Percentiles rank a stretch among this genome's conserved stretches.
These are phyloP conservation scores for Yponomeuta evonymella DNA, from an alignment of 2,888 invertebrate genomes.

Conservation along the genomic window DNA sequence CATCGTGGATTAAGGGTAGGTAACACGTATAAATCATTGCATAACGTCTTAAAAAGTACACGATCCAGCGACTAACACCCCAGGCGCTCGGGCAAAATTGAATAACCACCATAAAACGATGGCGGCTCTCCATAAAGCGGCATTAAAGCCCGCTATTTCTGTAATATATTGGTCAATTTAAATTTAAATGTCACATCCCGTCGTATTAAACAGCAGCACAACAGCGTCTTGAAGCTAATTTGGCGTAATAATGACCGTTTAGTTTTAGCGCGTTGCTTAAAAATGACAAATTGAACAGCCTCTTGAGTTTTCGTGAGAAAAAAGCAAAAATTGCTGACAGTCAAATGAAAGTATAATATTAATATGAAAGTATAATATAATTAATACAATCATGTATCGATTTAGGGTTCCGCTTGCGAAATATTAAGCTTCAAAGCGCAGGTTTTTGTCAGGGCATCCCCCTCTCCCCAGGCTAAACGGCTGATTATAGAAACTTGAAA, in stretches of 20 bases:
- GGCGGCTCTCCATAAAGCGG: constrained; percentile 29
- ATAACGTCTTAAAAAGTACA: not conserved
- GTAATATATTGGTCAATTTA: constrained; percentile 39
- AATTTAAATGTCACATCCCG: constrained; percentile 36
- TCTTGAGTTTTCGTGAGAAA: not conserved
- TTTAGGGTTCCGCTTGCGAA: too few relatives aligned
- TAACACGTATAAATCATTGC: too few relatives aligned
- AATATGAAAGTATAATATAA: too few relatives aligned
- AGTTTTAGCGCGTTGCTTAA: not conserved
- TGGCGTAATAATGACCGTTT: not conserved
- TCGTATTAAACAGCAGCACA: not conserved
- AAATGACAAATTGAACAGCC: not conserved
- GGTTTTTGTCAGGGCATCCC: too few relatives aligned
- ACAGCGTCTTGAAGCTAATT: not conserved
- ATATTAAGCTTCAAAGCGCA: too few relatives aligned
- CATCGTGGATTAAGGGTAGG: too few relatives aligned
- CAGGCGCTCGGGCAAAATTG: constrained; percentile 20
- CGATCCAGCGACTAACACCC: not conserved
- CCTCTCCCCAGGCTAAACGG: too few relatives aligned
- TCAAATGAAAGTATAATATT: too few relatives aligned
- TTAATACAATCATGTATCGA: too few relatives aligned
- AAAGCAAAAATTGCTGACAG: not conserved
- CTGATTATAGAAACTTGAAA: too few relatives aligned
- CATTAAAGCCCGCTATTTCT: constrained; percentile 34
- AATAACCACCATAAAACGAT: constrained; percentile 28